phyloP scores from a whole-genome alignment of 23 tunicate genomes.

The Phallusia fumigata region DNA sequence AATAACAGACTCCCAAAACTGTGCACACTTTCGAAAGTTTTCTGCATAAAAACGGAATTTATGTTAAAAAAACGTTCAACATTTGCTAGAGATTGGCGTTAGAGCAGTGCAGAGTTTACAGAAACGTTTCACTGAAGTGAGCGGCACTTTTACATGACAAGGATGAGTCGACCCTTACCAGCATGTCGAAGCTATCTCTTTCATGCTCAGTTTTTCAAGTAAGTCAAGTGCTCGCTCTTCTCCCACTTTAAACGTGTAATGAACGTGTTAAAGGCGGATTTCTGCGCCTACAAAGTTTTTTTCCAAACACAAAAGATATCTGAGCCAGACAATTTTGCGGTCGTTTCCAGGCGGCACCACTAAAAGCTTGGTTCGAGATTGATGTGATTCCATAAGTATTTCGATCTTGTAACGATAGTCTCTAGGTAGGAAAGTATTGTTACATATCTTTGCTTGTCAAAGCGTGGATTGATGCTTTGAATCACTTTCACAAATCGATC shows the following conservation, averaged over 20 bases:
- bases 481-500: not conserved
- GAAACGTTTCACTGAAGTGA: not conserved
- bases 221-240: conserved; percentile 9
- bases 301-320: not conserved
- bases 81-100: too few relatives aligned
- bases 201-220: conserved; percentile 6
- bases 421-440: not conserved
- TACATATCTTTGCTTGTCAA: not conserved
- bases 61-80: too few relatives aligned
- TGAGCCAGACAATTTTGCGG: not conserved
- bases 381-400: too few relatives aligned
- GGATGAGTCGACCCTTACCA: conserved; percentile 9
- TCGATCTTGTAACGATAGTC: not conserved
- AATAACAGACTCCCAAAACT: not conserved
- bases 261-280: conserved; percentile 9
- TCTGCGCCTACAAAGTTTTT: not conserved
- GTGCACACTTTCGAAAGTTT: too few relatives aligned
- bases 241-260: conserved; percentile 17
- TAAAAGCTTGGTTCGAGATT: too few relatives aligned
- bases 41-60: too few relatives aligned
- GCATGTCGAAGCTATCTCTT: conserved; percentile 5
- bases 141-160: not conserved
- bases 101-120: not conserved
- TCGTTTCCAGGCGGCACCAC: not conserved
- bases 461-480: not conserved